Evolutionary conservation across 1,140 invertebrate genomes (phyloP).

Genomic region (Diploscapter pachys): DNA sequence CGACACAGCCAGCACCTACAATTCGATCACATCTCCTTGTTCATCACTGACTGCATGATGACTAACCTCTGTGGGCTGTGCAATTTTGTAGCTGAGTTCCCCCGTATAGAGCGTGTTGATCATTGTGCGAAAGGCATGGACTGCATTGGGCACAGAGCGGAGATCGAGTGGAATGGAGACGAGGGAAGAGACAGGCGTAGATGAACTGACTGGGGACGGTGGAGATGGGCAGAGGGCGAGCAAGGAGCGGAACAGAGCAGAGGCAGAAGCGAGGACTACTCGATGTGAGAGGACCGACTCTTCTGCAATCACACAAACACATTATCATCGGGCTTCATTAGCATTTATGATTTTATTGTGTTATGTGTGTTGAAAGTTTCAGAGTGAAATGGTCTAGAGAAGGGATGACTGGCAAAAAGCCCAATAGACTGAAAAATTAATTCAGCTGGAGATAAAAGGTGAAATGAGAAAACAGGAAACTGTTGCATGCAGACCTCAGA

Average conservation of each 20-base stretch:
- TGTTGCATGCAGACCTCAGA: no score
- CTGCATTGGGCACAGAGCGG: conserved; percentile 37
- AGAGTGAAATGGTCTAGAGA: no score
- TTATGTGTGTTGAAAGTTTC: no score
- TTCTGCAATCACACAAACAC: conserved; percentile 31
- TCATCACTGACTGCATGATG: background rate
- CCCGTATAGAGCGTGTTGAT: conserved; percentile 43
- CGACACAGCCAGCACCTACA: conserved; percentile 42
- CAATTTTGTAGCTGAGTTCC: conserved; percentile 19
- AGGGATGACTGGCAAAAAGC: no score
- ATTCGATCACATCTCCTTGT: background rate
- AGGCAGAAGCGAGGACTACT: conserved; percentile 37
- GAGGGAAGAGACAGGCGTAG: conserved; percentile 17
- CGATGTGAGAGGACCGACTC: conserved; percentile 41
- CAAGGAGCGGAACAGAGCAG: conserved; percentile 30
- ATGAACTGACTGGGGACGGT: conserved; percentile 1
- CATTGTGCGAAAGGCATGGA: conserved; percentile 40
- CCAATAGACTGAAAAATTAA: no score
- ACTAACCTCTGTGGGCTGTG: conserved; percentile 16
- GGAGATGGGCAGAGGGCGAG: conserved; percentile 19
- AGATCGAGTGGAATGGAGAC: conserved; percentile 23
- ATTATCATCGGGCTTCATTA: no score
- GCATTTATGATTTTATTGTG: no score
- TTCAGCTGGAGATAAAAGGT: no score
- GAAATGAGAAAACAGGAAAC: no score